Conservation (phyloP, 2,113 vertebrate genomes). For the Spermophilus dauricus region DNA sequence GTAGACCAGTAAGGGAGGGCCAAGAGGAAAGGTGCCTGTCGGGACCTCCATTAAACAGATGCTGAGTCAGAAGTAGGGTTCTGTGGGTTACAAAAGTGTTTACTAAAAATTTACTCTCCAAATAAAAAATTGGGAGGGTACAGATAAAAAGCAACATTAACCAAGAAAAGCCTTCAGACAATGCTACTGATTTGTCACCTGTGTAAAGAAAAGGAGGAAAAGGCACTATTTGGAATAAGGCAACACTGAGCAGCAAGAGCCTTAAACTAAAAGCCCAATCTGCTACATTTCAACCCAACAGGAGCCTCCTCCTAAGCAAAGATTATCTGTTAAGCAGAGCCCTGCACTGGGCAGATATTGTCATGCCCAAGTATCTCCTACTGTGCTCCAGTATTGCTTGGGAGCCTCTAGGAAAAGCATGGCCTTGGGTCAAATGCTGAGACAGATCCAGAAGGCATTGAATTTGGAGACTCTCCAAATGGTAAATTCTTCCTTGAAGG, state of each 20-base stretch:
- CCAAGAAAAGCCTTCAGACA: background rate
- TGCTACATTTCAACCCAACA: background rate
- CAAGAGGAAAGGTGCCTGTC: too few species aligned
- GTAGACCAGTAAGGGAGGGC: background rate
- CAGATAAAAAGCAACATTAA: background rate
- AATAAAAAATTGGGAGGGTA: too few species aligned
- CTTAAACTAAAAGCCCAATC: background rate
- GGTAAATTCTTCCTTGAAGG: background rate
- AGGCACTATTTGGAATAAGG: background rate
- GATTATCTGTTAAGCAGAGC: background rate
- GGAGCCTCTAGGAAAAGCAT: background rate
- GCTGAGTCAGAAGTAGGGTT: background rate
- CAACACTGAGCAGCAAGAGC: background rate
- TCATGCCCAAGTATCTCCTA: background rate
- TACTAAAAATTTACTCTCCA: too few species aligned
- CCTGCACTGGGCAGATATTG: background rate
- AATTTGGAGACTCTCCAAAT: background rate
- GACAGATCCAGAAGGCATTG: background rate
- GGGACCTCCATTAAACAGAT: background rate
- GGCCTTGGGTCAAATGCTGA: background rate
- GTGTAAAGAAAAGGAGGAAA: background rate
- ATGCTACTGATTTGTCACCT: background rate
- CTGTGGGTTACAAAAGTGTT: background rate
- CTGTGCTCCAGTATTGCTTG: background rate
- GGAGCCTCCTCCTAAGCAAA: background rate